Base-by-base conservation (phyloP, 2,113 vertebrate species). In the Rhea americana region DNA sequence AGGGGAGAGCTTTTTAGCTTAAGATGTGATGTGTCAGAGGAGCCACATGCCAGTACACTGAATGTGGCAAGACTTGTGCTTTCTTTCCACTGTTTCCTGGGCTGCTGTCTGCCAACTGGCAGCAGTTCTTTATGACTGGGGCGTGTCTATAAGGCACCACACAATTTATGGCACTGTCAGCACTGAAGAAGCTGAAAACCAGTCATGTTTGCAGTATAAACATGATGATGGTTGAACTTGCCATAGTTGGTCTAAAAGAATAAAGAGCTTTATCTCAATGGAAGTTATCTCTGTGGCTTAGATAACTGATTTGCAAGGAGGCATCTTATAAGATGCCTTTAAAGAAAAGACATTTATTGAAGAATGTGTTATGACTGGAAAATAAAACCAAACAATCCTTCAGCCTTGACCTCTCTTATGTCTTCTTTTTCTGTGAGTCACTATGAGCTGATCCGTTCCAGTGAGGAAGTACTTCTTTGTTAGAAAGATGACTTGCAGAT, bases 161-260 rank as follows among this genome's bases (percentile, higher is more conserved):
- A 30, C 66, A 79, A 9, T 35, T 73, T 73, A n/a, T 0, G 0
- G 51, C 0, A 0, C 83, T 88, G 21, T 65, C 61, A 78, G 70
- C 48, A 11, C 62, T 79, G 74, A 73, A 79, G 43, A 91, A 87
- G 48, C 8, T 2, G 93, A 61, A 90, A 41, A 91, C 74, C 58
- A 19, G 84, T 87, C 91, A 79, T 87, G 6, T 87, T 14, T 48
- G 43, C 22, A 35, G 22, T 67, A 24, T 84, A 72, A 92, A 84
- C 58, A 53, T 41, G n/a, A 51, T 91, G 47, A 56, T 91, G 47
- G n/a, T 85, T 85, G 78, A 84, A 80, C 24, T 85, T 78, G 75
- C 6, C 35, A 30, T 66, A 82, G 26, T 28, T 89, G 39, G 32
- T 48, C 66, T 82, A 26, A 85, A 73, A 82, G 28, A 53, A 28